Base-by-base conservation (phyloP, 1,140 invertebrate genomes). In the Panagrolaimus sp. region DNA sequence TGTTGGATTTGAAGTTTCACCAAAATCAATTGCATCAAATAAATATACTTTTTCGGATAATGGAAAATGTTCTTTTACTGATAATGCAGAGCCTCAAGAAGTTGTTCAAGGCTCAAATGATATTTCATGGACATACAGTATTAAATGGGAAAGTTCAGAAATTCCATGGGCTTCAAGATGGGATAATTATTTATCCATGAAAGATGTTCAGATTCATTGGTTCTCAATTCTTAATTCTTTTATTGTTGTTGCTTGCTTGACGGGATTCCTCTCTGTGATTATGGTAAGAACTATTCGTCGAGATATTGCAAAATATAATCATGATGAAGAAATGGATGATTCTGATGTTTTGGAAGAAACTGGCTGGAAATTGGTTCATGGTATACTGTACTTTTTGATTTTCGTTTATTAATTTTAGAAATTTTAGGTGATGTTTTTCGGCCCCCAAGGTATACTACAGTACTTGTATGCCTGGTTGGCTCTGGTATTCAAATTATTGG, bases 191-290 rank as follows among this genome's bases (percentile, higher is more conserved):
- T 86, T 98, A 25, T 89, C 89, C 66, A 96, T 96, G 92, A 93
- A 89, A 76, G 93, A 97, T 87, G 92, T 93, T 11, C 91, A 98
- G 85, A 98, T 98, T 82, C 95, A 98, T 87, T 98, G 94, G 95
- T 98, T 98, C 84, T 97, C 93, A n/a, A 98, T 99, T 79, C 89
- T 98, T 65, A 98, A 98, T 86, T 96, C 93, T 13, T 88, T 98
- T 64, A 90, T 97, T 38, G 93, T 98, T 31, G 90, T 98, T 1
- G 93, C 96, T 84, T 97, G 97, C 81, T 86, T 98, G 27, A 93
- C 92, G 74, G 92, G 92, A 72, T 95, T 97, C 80, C 85, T 97
- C 68, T 93, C 92, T 16, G 95, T 96, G 91, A 96, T 97, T 61
- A 96, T 98, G 88, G 89, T 38, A 4, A 38, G 31, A 38, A 96